Evolutionary conservation across 1,140 invertebrate species (phyloP), one percentile per base, ranked within the genome.

Genomic region (Orussus abietinus): DNA sequence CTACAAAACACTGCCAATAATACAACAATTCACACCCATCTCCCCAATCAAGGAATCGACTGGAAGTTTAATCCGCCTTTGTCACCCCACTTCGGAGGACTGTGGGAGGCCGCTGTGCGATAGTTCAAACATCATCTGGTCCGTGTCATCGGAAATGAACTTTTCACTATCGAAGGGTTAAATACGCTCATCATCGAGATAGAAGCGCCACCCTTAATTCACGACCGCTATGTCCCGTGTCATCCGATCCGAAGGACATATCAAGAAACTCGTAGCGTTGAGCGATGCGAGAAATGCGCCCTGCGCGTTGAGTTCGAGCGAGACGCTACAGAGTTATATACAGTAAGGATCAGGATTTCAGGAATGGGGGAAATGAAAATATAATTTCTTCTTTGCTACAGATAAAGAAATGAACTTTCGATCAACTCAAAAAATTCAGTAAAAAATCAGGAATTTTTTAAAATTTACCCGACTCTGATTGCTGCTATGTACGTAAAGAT

Each of bases 171-270:
- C 21, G 52, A 57, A 37, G 40, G 50, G 29, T 42, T 53, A 12
- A 13, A 12, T 4, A 53, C 47, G 1, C 10, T 49, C 5, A 17
- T 20, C 31, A 10, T n/a, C 22, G 11, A 34, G 32, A 55, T 53
- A 3, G 45, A 59, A 41, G n/a, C n/a, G 53, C 53, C n/a, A 29
- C 51, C 11, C 28, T 59, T 10, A 59, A 56, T 42, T 54, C 45
- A 14, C 34, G 25, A 38, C 62, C 47, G 11, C 33, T 49, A 18
- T 44, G 26, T 35, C 49, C 35, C 2, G 10, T 58, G 20, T 47
- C 42, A 0, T 13, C 6, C 10, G 44, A 49, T 40, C 49, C 49
- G 3, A 5, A 25, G 6, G 22, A 25, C n/a, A n/a, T n/a, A n/a
- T n/a, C n/a, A n/a, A n/a, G n/a, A n/a, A n/a, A n/a, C n/a, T n/a